Evolutionary conservation across 2,888 invertebrate species (phyloP), one percentile per base, ranked within the genome.

Genomic region (Thymelicus acteon): DNA sequence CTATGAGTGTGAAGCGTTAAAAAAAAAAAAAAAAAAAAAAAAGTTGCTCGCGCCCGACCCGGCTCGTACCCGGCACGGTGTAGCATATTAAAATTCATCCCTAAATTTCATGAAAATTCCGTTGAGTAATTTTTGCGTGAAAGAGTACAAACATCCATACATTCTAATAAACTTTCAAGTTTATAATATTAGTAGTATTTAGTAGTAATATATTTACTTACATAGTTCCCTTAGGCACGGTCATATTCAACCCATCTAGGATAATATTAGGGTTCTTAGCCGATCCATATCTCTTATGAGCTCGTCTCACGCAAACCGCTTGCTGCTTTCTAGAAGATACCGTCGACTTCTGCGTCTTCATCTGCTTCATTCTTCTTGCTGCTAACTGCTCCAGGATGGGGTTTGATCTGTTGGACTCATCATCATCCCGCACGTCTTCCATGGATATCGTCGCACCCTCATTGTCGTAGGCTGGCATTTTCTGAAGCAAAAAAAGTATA

Each of bases 171-270:
- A 31, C 31, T 31, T 31, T 31, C 31, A 31, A 3, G 5, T 31
- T 31, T 3, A 3, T 31, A 31, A 31, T 31, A 31, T 31, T 31
- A 31, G 31, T 31, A 31, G 31, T 1, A 31, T 31, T 2, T 31
- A 31, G 3, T 31, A 19, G 19, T 24, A 54, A 44, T 49, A 48
- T 40, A 44, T 39, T 5, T 74, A 95, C 96, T 96, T 93, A 97
- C 97, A 98, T 98, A 61, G 96, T 93, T 66, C 98, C 98, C 85
- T 98, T 97, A 31, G 98, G 97, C 58, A 98, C 98, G 19, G 98
- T 98, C 97, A 98, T 97, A 83, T 97, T 97, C 68, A 98, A 94
- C 37, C 97, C 97, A 84, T 98, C 97, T 67, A 98, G 94, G 52
- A 98, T 97, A 47, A 97, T 94, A 78, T 97, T 96, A 0, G 97